A percentile compares a stretch with the other conserved stretches of the same genome.
phyloP scores from a whole-genome alignment of 2,113 vertebrate species.

The Psammodynastes pulverulentus region DNA sequence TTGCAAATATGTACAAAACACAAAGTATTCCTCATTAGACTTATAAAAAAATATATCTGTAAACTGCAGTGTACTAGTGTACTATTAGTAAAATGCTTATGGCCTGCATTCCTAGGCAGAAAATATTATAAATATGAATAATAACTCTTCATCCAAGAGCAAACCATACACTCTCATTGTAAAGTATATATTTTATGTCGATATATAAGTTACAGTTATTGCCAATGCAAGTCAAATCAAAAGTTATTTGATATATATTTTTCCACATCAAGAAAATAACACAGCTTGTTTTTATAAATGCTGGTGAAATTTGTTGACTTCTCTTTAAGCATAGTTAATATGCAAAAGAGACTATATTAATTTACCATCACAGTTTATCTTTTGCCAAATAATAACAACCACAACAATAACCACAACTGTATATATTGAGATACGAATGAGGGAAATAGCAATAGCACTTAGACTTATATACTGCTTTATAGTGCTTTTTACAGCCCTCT shows the following conservation, averaged over 20 bases:
- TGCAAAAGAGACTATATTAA: background rate
- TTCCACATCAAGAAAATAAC: background rate
- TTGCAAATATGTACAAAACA: background rate
- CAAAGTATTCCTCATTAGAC: background rate
- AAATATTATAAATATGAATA: background rate
- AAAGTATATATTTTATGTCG: background rate
- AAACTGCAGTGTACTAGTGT: background rate
- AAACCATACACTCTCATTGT: background rate
- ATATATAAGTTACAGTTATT: background rate
- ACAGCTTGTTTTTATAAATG: background rate
- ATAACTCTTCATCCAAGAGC: background rate
- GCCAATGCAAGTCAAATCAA: background rate
- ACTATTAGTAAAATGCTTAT: background rate
- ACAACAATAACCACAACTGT: background rate
- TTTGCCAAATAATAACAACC: background rate
- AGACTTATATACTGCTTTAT: too few relatives aligned
- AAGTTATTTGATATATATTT: background rate
- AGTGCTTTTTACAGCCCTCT: too few relatives aligned
- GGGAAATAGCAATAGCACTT: too few relatives aligned
- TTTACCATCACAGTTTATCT: background rate
- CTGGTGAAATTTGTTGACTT: background rate
- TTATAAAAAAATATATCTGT: background rate
- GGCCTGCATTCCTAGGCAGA: background rate
- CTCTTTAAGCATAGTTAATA: background rate
- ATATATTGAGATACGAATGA: background rate